Evolutionary conservation across 2,888 invertebrate genomes (phyloP), one percentile per base, ranked within the genome.

Genomic region (Serripes groenlandicus): DNA sequence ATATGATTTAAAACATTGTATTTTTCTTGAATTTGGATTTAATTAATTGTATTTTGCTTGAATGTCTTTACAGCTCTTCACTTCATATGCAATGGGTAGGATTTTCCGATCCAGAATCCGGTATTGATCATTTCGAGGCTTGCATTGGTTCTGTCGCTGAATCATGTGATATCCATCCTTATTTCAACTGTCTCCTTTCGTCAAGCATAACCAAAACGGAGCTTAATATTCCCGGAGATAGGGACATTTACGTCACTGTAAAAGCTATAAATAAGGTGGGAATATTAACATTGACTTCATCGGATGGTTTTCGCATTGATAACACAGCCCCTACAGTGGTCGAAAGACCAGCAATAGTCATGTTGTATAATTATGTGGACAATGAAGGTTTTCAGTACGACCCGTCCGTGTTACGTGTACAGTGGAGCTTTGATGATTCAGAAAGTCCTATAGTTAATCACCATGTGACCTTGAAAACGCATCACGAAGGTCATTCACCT

Each of bases 401-500:
- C 11, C 76, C 75, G 34, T 86, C 86, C 4, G 21, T 88, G 28
- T 52, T 88, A 11, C 18, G 76, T 15, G 18, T 76, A 15, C 21
- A 28, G 3, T 84, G 84, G 84, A 68, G 75, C 62, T 85, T 87
- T 69, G 11, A n/a, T 21, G 88, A 88, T 42, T 4, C 35, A 5
- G 79, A 85, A 34, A 87, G 85, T 60, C 77, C 81, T 21, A 78
- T 88, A n/a, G 32, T 72, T 11, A 62, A 64, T 49, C 83, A 85
- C 21, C 28, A 73, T 26, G 21, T 88, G 5, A 42, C 81, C 1
- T 68, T 88, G 9, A 49, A 26, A 49, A 85, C 81, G 18, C 78
- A 85, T 28, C 75, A 78, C n/a, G 81, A 84, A 23, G 78, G 83
- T 0, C 81, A 81, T 58, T 74, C 78, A 28, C 80, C 79, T 2